Evolutionary conservation across 1,140 invertebrate genomes (phyloP).

Genomic region (Chironomus striatipennis): DNA sequence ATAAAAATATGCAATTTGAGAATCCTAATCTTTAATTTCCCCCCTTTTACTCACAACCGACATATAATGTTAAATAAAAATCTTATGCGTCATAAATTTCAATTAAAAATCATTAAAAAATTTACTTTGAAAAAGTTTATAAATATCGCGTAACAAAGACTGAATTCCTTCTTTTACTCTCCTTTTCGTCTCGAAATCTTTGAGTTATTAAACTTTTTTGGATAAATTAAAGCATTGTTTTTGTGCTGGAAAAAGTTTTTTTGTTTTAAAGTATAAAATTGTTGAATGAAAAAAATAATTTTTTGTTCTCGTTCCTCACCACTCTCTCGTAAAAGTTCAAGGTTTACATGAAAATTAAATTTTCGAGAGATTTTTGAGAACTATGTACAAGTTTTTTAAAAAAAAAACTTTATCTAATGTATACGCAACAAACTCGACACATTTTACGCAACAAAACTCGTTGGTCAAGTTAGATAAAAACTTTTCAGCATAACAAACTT

Average conservation of each 20-base stretch:
- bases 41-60: too few species aligned
- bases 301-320: too few species aligned
- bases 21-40: too few species aligned
- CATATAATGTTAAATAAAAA: too few species aligned
- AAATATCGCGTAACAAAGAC: slow-evolving; percentile 9
- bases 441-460: slow-evolving; percentile 8
- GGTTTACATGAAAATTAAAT: slow-evolving; percentile 14
- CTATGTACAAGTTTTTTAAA: slow-evolving; percentile 6
- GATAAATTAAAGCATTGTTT: background rate
- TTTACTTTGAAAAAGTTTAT: background rate
- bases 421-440: background rate
- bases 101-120: slow-evolving; percentile 6
- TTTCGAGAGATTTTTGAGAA: background rate
- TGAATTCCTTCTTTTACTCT: slow-evolving; percentile 13
- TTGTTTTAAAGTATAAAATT: slow-evolving; percentile 2
- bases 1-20: too few species aligned
- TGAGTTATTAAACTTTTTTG: background rate
- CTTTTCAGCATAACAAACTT: background rate
- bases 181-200: background rate
- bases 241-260: too few species aligned
- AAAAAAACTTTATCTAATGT: background rate
- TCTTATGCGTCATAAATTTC: background rate
- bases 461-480: slow-evolving; percentile 5
- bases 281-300: slow-evolving; percentile 1
- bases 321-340: background rate